A percentile compares a stretch with the other conserved stretches of the same genome.
These are phyloP conservation scores for Trichechus manatus DNA, from an alignment of 2,113 vertebrate species.

Conservation along the genomic window DNA sequence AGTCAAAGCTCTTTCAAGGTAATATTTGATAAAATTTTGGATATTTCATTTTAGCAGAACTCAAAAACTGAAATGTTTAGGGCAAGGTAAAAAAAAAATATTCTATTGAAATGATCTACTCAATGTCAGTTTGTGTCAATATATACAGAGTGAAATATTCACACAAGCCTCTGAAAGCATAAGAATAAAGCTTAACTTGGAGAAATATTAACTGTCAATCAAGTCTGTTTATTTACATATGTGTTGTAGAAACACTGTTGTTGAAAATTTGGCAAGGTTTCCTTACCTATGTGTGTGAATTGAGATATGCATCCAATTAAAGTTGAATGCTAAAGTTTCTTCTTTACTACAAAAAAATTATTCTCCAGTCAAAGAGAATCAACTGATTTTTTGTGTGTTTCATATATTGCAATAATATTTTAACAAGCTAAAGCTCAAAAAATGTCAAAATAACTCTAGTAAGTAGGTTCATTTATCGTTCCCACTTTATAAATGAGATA, in stretches of 20 bases:
- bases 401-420: not conserved
- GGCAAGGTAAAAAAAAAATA: not conserved
- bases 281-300: not conserved
- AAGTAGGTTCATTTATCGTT: not conserved
- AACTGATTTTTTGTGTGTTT: not conserved
- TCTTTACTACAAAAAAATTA: not conserved
- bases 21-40: constrained; percentile 1
- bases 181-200: not conserved
- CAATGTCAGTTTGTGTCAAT: not conserved
- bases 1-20: not conserved
- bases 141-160: not conserved
- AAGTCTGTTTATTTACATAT: constrained; percentile 11
- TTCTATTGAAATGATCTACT: not conserved
- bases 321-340: not conserved
- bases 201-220: not conserved
- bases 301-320: not conserved
- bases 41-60: constrained; percentile 12
- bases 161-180: not conserved
- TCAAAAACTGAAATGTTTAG: not conserved
- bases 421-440: not conserved
- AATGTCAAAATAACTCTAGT: not conserved
- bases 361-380: not conserved
- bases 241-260: not conserved
- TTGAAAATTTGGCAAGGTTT: not conserved
- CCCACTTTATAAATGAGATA: not conserved